Evolutionary conservation across 2,113 vertebrate genomes (phyloP), one percentile per base, ranked within the genome.

Genomic region (Percopsis transmontana): DNA sequence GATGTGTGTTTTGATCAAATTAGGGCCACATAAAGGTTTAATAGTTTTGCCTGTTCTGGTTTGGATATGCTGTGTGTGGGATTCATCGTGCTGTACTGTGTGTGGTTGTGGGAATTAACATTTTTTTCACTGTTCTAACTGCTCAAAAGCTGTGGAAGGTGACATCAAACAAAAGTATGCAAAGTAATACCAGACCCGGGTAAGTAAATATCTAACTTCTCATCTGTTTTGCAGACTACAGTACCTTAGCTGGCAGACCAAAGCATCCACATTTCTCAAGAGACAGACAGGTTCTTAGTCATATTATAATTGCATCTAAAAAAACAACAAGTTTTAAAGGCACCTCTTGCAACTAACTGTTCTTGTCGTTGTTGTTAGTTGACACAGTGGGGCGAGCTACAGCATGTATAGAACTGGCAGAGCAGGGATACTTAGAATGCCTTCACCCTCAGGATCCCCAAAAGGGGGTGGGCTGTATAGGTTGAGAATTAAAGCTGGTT

Each of bases 361-460:
- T 33, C 58, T 78, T 48, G 50, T 48, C 71, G 72, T 68, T 83
- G 82, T 77, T 74, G 67, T 80, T 76, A 65, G 62, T 70, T 77
- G 58, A 85, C 70, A 75, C 67, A 68, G 61, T 15, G 12, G 52
- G 81, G 61, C 80, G 50, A 88, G 88, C 66, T 18, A 48, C 72
- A 66, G 71, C 89, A 82, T 27, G 87, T 21, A 15, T 39, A 42
- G 16, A 58, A 53, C 70, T 51, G 62, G 74, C 72, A 79, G 56
- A 70, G 61, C 21, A 1, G n/a, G 47, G 2, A 68, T 18, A 39
- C 55, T 56, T 62, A 41, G 54, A 66, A 67, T 62, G 18, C 23
- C 48, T 62, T 44, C 16, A 33, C 58, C 72, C 59, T 52, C 50
- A 19, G 66, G 70, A 13, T 16, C 11, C n/a, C n/a, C 50, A 44